Conservation (phyloP, 2,113 vertebrate species). For the Crotalus horridus region DNA sequence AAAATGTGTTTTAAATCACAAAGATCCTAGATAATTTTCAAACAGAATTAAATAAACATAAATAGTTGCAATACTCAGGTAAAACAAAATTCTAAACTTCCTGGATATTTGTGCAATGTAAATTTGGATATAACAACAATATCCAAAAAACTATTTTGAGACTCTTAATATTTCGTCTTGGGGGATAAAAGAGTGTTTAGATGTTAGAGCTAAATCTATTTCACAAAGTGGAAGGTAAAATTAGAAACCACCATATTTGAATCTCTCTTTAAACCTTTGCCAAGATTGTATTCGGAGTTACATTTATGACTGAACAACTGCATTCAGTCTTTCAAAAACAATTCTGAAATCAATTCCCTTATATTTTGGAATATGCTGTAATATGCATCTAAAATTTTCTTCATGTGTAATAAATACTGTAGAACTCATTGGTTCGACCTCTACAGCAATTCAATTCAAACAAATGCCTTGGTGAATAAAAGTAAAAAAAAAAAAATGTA, state of each 20-base stretch:
- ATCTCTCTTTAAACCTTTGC: not conserved
- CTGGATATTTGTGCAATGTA: not conserved
- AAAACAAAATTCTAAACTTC: not conserved
- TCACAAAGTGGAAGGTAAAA: not conserved
- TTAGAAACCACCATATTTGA: not conserved
- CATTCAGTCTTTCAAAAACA: not conserved
- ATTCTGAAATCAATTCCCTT: not conserved
- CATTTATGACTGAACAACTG: not conserved
- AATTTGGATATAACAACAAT: not conserved
- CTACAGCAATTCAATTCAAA: not conserved
- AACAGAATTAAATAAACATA: not conserved
- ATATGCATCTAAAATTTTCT: not conserved
- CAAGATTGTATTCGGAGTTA: not conserved
- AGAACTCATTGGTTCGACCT: not conserved
- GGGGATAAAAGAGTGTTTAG: not conserved
- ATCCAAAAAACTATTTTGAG: not conserved
- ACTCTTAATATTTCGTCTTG: not conserved
- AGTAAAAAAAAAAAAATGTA: not conserved
- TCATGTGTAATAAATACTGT: not conserved
- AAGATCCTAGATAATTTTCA: not conserved
- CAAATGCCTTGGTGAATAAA: not conserved
- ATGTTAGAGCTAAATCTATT: not conserved
- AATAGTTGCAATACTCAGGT: not conserved
- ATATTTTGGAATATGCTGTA: not conserved
- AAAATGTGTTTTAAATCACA: not conserved